These are phyloP conservation scores for Wiebesia pumilae DNA, from an alignment of 1,140 invertebrate species.

Conservation along the genomic window DNA sequence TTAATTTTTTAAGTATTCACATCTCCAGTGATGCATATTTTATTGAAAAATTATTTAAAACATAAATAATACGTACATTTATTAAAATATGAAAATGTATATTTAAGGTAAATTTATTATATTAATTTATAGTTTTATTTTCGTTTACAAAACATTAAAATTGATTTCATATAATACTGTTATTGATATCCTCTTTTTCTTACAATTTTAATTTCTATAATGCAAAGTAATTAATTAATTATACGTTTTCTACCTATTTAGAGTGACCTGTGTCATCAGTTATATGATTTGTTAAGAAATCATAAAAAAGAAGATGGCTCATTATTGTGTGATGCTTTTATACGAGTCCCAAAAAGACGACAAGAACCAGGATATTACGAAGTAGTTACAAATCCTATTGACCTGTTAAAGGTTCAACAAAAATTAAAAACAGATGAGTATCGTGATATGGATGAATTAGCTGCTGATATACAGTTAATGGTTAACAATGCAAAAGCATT, in stretches of 20 bases:
- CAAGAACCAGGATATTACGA: conserved; percentile 94
- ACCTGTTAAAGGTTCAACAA: conserved; percentile 94
- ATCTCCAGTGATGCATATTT: background rate
- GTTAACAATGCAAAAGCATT: conserved; percentile 94
- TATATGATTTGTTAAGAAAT: conserved; percentile 93
- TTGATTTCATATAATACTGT: background rate
- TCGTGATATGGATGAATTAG: conserved; percentile 90
- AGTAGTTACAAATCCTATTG: conserved; percentile 94
- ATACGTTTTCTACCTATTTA: conserved; percentile 62
- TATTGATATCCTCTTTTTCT: background rate
- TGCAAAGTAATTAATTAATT: background rate
- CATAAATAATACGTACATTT: background rate
- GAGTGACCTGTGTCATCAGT: conserved; percentile 91
- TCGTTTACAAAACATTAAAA: background rate
- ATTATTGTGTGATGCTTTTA: conserved; percentile 94
- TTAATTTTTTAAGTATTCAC: background rate
- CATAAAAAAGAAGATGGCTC: conserved; percentile 94
- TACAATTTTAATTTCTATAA: background rate
- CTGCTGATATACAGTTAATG: conserved; percentile 89
- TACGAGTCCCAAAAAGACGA: conserved; percentile 92
- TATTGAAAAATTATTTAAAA: background rate
- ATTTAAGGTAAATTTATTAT: background rate
- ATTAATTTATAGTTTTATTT: background rate
- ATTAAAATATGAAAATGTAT: background rate
- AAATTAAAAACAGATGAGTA: conserved; percentile 97